phyloP scores from a whole-genome alignment of 64 coral and sea anemone genomes.

The Montipora efflorescens region DNA sequence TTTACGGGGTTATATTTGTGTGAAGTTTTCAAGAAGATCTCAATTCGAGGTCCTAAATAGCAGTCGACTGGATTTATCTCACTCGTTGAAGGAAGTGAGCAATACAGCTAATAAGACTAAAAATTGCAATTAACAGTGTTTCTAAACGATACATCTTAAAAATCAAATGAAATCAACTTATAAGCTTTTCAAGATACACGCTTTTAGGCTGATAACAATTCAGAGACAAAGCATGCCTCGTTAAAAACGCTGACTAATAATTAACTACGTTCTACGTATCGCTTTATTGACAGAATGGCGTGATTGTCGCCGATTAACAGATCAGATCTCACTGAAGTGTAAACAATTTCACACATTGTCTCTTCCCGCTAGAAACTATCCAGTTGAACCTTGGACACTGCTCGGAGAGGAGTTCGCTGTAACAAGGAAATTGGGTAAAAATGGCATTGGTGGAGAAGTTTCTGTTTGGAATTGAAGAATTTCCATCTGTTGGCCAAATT shows the following conservation, averaged over 20 bases:
- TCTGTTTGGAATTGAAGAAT: neutral
- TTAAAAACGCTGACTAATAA: neutral
- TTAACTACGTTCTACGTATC: neutral
- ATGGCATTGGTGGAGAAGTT: neutral
- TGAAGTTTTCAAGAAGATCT: too few relatives aligned
- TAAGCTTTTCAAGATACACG: too few relatives aligned
- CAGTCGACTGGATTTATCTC: neutral
- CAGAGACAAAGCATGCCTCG: neutral
- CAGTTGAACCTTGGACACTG: neutral
- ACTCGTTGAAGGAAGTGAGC: neutral
- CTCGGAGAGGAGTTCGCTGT: neutral
- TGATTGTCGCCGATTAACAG: constrained; percentile 29
- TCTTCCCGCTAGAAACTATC: neutral
- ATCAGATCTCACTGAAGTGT: constrained; percentile 18
- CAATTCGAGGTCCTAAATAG: too few relatives aligned
- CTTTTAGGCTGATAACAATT: neutral
- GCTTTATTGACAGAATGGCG: constrained; percentile 24
- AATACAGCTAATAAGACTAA: neutral
- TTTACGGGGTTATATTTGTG: too few relatives aligned
- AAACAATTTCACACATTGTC: neutral
- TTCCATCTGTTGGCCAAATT: neutral
- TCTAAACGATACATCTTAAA: neutral
- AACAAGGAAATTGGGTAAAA: neutral
- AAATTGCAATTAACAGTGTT: neutral
- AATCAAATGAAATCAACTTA: neutral